Evolutionary conservation across 2,113 vertebrate genomes (phyloP).

Genomic region (Aplodontia rufa): DNA sequence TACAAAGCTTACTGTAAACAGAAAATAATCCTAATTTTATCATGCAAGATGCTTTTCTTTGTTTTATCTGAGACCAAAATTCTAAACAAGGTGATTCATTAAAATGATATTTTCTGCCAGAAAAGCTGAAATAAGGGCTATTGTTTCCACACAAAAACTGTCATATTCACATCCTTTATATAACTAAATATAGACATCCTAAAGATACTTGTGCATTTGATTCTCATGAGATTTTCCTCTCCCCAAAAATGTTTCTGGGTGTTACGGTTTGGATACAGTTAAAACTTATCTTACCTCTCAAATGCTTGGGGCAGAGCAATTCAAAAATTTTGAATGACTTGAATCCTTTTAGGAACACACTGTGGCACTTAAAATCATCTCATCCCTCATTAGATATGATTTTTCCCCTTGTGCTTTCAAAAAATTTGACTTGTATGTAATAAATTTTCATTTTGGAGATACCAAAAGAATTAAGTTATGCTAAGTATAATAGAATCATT

Average conservation of each 20-base stretch:
- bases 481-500: slow-evolving; percentile 64
- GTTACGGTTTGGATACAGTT: slow-evolving; percentile 48
- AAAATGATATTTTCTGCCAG: slow-evolving; percentile 57
- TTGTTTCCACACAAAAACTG: slow-evolving; percentile 62
- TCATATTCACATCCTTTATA: slow-evolving; percentile 54
- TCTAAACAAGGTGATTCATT: slow-evolving; percentile 68
- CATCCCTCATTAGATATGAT: slow-evolving; percentile 71
- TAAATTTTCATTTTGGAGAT: slow-evolving; percentile 66
- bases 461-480: slow-evolving; percentile 67
- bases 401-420: slow-evolving; percentile 56
- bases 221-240: not conserved
- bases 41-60: slow-evolving; percentile 44
- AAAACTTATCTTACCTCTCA: slow-evolving; percentile 64
- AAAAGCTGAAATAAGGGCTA: slow-evolving; percentile 65
- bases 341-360: slow-evolving; percentile 64
- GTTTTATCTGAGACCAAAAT: slow-evolving; percentile 54
- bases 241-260: not conserved
- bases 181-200: slow-evolving; percentile 55
- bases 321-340: slow-evolving; percentile 69
- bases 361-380: slow-evolving; percentile 68
- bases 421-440: slow-evolving; percentile 46
- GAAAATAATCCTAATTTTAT: slow-evolving; percentile 63
- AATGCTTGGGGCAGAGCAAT: slow-evolving; percentile 49
- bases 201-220: slow-evolving; percentile 54
- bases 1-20: slow-evolving; percentile 47